Evolutionary conservation across 2,113 vertebrate species (phyloP), one percentile per base, ranked within the genome.

Genomic region (Strix uralensis): DNA sequence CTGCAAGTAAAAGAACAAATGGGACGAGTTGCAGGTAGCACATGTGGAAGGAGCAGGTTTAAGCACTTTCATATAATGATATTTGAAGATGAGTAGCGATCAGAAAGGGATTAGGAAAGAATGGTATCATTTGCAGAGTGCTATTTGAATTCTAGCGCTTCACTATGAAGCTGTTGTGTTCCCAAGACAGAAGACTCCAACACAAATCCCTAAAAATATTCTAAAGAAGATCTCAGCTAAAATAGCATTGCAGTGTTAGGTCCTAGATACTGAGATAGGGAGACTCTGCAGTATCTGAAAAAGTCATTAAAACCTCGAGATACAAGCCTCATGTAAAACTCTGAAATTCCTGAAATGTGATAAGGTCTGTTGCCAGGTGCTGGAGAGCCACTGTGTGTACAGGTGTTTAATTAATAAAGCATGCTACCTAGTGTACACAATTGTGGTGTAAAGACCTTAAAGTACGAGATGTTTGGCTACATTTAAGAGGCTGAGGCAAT

Each of bases 21-120:
- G 2, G 42, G 6, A 15, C 46, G 25, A 2, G 32, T 36, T 58
- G 46, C 42, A 2, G 38, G 25, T 70, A 22, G 18, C 13, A 4
- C 16, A 8, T 9, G 30, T 46, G 29, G 14, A 7, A 30, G 11
- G 20, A 65, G 27, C 51, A 8, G 9, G 13, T n/a, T 34, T 18
- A 54, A 54, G 49, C 71, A 10, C 58, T 25, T 15, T 1, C 5
- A 1, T 9, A 7, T 5, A 5, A 7, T 59, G 2, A 2, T 23
- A 42, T 69, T 4, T 26, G 51, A 81, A 54, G 63, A 7, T 23
- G 2, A 54, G 22, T 23, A 23, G 25, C 0, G 14, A 19, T 58
- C 58, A 72, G 11, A 18, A 58, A 69, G 32, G 18, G 5, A 26
- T 25, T 10, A 34, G 42, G 79, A 40, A 46, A 58, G 15, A 67